Evolutionary conservation across 1,140 invertebrate species (phyloP).

Genomic region (Lucilia cuprina): DNA sequence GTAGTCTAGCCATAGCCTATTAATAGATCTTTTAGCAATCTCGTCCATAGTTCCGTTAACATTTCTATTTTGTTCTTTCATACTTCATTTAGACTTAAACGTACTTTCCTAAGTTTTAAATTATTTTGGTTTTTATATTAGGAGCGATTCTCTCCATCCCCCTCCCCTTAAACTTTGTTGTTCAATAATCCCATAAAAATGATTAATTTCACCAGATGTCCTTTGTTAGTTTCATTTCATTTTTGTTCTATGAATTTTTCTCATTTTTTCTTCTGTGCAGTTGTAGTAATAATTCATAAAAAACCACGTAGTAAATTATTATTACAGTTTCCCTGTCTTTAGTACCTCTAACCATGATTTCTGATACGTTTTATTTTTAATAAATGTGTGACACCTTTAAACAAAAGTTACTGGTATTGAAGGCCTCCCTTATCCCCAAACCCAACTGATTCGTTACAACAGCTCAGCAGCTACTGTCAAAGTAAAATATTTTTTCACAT

Average conservation of each 20-base stretch:
- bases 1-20: too few relatives aligned
- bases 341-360: background rate
- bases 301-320: conserved; percentile 31
- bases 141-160: background rate
- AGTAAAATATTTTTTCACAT: conserved; percentile 1
- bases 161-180: background rate
- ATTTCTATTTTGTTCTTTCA: too few relatives aligned
- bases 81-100: too few relatives aligned
- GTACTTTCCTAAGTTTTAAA: background rate
- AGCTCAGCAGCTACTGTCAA: background rate
- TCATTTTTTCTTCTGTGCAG: background rate
- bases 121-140: background rate
- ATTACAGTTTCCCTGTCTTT: background rate
- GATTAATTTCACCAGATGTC: background rate
- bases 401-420: background rate
- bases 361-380: background rate
- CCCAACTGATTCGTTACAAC: background rate
- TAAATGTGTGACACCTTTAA: conserved; percentile 25
- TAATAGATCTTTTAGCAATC: too few relatives aligned
- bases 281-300: conserved; percentile 24
- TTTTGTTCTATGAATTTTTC: background rate
- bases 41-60: too few relatives aligned
- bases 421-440: background rate
- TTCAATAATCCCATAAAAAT: background rate
- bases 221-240: background rate